Percentiles rank a stretch among this genome's conserved stretches.
Conservation (phyloP, 1,140 invertebrate species). For the Drosophila grimshawi region DNA sequence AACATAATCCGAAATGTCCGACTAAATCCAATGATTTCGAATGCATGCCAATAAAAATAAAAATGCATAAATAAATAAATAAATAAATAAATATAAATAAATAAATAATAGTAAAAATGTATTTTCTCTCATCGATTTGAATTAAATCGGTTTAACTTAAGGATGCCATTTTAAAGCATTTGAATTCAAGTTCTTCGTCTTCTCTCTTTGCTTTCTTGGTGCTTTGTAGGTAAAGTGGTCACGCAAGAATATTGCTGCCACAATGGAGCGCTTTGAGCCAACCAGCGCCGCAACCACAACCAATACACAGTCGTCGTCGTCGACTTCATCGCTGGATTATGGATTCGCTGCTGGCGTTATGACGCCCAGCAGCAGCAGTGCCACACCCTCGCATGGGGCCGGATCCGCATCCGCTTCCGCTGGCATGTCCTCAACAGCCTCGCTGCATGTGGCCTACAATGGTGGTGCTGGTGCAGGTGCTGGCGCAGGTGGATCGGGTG, state of each 20-base stretch:
- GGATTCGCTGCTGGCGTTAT: slow-evolving; percentile 80
- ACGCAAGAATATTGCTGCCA: slow-evolving; percentile 87
- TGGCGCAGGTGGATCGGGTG: slow-evolving; percentile 60
- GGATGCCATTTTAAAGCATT: background rate
- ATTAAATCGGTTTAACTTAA: slow-evolving; percentile 4
- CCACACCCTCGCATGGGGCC: slow-evolving; percentile 64
- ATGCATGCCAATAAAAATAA: too few species aligned
- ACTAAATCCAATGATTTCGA: too few species aligned
- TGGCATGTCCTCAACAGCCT: slow-evolving; percentile 60
- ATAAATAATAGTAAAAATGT: too few species aligned
- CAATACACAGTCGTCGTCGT: slow-evolving; percentile 70
- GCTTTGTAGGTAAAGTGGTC: slow-evolving; percentile 82
- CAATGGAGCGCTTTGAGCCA: slow-evolving; percentile 87
- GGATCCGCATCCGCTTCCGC: slow-evolving; percentile 45
- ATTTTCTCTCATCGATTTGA: background rate
- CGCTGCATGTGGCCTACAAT: slow-evolving; percentile 70
- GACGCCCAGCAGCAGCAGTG: slow-evolving; percentile 65
- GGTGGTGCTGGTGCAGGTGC: slow-evolving; percentile 51
- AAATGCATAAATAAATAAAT: too few species aligned
- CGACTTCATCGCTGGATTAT: slow-evolving; percentile 77
- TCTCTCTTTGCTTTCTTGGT: background rate
- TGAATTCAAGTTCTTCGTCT: too few species aligned
- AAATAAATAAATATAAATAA: too few species aligned
- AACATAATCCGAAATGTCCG: too few species aligned
- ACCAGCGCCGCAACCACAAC: slow-evolving; percentile 10